Percentiles rank a stretch among this genome's conserved stretches.
Evolutionary conservation across 2,888 invertebrate genomes (phyloP).

Genomic region (Spisula solida): DNA sequence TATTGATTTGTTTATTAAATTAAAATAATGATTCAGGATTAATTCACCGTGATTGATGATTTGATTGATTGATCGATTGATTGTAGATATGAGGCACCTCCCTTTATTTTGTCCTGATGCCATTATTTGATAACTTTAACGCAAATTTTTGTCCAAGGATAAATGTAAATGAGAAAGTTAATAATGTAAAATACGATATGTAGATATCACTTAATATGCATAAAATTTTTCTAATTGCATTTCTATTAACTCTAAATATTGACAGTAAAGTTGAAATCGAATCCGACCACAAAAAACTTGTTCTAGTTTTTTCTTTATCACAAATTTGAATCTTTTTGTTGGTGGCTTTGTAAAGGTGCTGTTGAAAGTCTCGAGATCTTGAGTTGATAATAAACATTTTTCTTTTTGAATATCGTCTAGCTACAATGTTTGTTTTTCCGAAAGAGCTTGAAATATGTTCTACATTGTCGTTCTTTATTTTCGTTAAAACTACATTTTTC

Average conservation of each 20-base stretch:
- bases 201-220: constrained; percentile 1
- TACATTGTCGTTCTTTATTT: constrained; percentile 4
- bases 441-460: constrained; percentile 13
- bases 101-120: constrained; percentile 34
- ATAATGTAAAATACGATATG: background rate
- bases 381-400: constrained; percentile 31
- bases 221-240: constrained; percentile 6
- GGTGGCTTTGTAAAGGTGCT: constrained; percentile 27
- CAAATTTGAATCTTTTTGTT: constrained; percentile 35
- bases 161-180: constrained; percentile 34
- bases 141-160: constrained; percentile 32
- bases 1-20: background rate
- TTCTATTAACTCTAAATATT: background rate
- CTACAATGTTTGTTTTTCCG: constrained; percentile 31
- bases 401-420: constrained; percentile 34
- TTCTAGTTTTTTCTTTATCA: constrained; percentile 20
- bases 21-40: constrained; percentile 8
- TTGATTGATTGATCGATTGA: constrained; percentile 25
- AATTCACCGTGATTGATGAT: background rate
- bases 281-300: background rate
- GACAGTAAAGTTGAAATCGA: constrained; percentile 19
- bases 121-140: constrained; percentile 27
- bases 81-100: constrained; percentile 2
- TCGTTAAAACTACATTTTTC: background rate
- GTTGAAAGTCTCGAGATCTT: constrained; percentile 1